Evolutionary conservation across 1,140 invertebrate genomes (phyloP).

Genomic region (Chionoecetes opilio): DNA sequence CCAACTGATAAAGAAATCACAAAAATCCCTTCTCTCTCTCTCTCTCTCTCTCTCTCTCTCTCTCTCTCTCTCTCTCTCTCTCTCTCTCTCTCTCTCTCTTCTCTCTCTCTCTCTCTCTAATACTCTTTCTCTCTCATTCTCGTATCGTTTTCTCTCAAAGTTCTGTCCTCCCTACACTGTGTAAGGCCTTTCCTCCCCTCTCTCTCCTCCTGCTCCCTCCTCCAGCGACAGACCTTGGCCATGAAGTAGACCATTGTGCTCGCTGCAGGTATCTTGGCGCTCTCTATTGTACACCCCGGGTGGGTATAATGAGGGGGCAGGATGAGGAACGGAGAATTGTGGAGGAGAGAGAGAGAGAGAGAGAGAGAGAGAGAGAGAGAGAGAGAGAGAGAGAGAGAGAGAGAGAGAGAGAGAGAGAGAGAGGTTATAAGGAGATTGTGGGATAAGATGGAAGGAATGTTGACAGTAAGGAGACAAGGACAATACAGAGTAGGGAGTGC

Average conservation of each 20-base stretch:
- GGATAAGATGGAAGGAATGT: background rate
- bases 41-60: background rate
- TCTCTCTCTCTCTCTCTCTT: slow-evolving; percentile 39
- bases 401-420: background rate
- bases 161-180: too few relatives aligned
- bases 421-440: background rate
- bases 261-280: slow-evolving; percentile 37
- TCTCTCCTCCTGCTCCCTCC: background rate
- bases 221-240: slow-evolving; percentile 28
- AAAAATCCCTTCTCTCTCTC: slow-evolving; percentile 23
- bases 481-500: background rate
- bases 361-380: background rate
- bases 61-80: background rate
- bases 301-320: slow-evolving; percentile 21
- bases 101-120: slow-evolving; percentile 24
- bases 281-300: slow-evolving; percentile 40
- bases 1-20: background rate
- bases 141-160: background rate
- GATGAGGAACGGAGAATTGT: background rate
- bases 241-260: slow-evolving; percentile 37
- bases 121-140: background rate
- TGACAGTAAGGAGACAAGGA: background rate
- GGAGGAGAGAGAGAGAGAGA: background rate
- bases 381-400: background rate
- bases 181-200: background rate